Conservation (phyloP, 2,888 invertebrate species). For the Apamea sordens region DNA sequence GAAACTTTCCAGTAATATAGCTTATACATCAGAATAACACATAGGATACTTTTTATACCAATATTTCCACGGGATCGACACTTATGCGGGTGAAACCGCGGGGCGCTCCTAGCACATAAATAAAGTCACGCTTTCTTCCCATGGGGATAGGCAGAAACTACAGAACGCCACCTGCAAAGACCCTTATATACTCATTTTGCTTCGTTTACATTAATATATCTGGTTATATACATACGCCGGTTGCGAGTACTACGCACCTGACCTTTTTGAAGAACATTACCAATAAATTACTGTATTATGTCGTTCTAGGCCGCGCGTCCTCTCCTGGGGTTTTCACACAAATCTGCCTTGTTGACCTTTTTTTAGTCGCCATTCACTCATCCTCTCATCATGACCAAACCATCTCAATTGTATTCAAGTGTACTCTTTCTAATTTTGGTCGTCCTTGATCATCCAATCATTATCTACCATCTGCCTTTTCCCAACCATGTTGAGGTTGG, state of each 20-base stretch:
- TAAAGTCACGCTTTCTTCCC: too few species aligned
- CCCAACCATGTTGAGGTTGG: not conserved
- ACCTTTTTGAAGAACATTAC: not conserved
- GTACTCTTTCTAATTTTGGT: not conserved
- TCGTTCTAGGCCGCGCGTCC: not conserved
- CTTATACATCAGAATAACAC: too few species aligned
- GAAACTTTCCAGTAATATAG: too few species aligned
- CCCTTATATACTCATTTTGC: too few species aligned
- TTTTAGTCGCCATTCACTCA: not conserved
- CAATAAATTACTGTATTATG: not conserved
- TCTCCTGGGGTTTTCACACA: not conserved
- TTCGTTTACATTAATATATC: too few species aligned
- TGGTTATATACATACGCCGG: too few species aligned
- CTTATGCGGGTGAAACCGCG: too few species aligned
- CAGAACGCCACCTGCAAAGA: too few species aligned
- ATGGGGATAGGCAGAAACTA: too few species aligned
- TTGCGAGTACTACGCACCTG: not conserved
- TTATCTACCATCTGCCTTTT: not conserved
- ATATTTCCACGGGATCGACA: too few species aligned
- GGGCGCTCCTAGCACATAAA: too few species aligned
- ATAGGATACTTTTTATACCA: too few species aligned
- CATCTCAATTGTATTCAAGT: not conserved
- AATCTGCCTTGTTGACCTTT: not conserved
- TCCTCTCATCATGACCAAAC: not conserved
- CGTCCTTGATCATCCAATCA: not conserved